Conservation (phyloP, 2,888 invertebrate species). For the Odontomyia ornata region DNA sequence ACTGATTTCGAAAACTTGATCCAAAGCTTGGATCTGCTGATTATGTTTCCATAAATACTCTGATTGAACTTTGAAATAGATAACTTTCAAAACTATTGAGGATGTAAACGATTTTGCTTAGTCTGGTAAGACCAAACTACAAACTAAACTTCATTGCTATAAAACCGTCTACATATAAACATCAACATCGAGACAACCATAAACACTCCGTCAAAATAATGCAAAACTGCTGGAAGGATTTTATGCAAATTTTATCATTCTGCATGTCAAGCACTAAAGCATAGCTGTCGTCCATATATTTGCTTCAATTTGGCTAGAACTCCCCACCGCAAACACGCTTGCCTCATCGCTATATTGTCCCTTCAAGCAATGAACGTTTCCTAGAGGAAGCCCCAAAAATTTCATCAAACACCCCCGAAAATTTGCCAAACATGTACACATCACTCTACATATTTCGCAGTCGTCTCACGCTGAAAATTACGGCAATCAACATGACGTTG, state of each 20-base stretch:
- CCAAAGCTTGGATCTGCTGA: too few relatives aligned
- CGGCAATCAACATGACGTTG: neutral
- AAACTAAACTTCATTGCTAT: too few relatives aligned
- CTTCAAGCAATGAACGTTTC: neutral
- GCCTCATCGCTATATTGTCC: neutral
- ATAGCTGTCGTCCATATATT: neutral
- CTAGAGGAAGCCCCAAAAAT: neutral
- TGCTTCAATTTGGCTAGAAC: neutral
- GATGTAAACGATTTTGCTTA: too few relatives aligned
- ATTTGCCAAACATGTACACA: too few relatives aligned
- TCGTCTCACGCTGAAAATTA: slow-evolving; percentile 1
- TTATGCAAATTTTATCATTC: slow-evolving; percentile 2
- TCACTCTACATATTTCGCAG: neutral
- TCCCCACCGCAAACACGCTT: neutral
- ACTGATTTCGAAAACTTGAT: too few relatives aligned
- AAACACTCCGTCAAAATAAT: slow-evolving; percentile 1
- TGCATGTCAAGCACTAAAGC: neutral
- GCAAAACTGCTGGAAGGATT: neutral
- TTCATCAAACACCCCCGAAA: neutral
- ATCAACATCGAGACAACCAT: neutral
- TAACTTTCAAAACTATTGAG: too few relatives aligned
- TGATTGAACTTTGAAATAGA: too few relatives aligned
- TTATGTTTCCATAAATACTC: too few relatives aligned
- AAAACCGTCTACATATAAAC: too few relatives aligned
- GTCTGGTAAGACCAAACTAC: too few relatives aligned